Percentiles rank a stretch among this genome's conserved stretches.
These are phyloP conservation scores for Ianthella basta DNA, from an alignment of 37 sponge, comb jelly and placozoan genomes.

Conservation along the genomic window DNA sequence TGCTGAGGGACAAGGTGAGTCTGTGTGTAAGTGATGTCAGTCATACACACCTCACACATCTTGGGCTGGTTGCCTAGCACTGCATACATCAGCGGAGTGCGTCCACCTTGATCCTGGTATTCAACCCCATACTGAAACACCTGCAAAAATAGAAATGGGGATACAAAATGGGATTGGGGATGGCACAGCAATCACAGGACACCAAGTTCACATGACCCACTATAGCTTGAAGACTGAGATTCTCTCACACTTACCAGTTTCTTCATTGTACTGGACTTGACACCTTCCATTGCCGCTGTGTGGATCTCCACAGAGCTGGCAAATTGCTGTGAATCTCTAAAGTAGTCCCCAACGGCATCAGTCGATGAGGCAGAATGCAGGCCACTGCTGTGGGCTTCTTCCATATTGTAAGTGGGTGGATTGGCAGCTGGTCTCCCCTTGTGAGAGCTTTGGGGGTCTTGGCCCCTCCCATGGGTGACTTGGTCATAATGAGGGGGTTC, in stretches of 20 bases:
- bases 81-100: constrained; percentile 90
- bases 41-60: constrained; percentile 66
- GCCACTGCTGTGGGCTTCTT: not conserved
- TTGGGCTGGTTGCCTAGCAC: constrained; percentile 81
- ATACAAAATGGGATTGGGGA: too few relatives aligned
- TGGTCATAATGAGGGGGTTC: constrained; percentile 37
- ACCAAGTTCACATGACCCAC: too few relatives aligned
- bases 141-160: constrained; percentile 40
- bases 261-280: constrained; percentile 50
- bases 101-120: constrained; percentile 70
- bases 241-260: constrained; percentile 53
- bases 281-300: constrained; percentile 71
- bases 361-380: not conserved
- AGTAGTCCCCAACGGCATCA: constrained; percentile 13
- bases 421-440: too few relatives aligned
- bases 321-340: constrained; percentile 25
- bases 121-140: constrained; percentile 72
- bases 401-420: not conserved
- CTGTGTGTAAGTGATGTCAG: too few relatives aligned
- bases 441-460: not conserved
- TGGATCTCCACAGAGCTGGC: constrained; percentile 70
- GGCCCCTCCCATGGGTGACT: constrained; percentile 1
- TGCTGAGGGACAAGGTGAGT: too few relatives aligned
- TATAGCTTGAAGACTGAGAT: too few relatives aligned
- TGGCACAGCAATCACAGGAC: too few relatives aligned